phyloP scores from a whole-genome alignment of 1,140 invertebrate species.

The Sitodiplosis mosellana region DNA sequence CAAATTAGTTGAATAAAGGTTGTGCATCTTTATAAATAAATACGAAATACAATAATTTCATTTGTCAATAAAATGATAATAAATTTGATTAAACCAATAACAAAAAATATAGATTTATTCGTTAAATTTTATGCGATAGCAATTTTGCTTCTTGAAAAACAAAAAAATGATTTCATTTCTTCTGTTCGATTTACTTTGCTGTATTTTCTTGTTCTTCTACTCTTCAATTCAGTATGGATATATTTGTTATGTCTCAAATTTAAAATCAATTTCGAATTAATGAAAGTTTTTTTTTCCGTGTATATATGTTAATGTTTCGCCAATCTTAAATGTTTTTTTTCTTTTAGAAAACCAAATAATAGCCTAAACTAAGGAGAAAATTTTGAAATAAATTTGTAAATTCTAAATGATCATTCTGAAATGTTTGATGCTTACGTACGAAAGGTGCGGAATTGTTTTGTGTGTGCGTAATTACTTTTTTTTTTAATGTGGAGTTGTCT shows the following conservation, averaged over 20 bases:
- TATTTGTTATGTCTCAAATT: neutral
- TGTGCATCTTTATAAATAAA: neutral
- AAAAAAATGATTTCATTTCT: neutral
- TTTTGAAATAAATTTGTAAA: no score
- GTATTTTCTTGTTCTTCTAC: neutral
- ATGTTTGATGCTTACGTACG: no score
- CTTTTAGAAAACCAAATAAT: no score
- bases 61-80: slow-evolving; percentile 1
- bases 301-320: no score
- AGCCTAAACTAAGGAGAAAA: no score
- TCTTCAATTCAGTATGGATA: neutral
- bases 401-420: no score
- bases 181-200: neutral
- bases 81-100: neutral
- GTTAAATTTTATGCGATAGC: no score
- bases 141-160: neutral
- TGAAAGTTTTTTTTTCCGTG: neutral
- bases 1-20: neutral
- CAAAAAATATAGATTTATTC: no score
- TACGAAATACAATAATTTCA: neutral
- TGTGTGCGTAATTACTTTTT: no score
- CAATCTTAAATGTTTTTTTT: no score
- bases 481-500: neutral
- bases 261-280: no score
- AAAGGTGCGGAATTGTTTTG: no score